phyloP scores from a whole-genome alignment of 2,797 vertebrate species.

The Poeciliopsis presidionis region DNA sequence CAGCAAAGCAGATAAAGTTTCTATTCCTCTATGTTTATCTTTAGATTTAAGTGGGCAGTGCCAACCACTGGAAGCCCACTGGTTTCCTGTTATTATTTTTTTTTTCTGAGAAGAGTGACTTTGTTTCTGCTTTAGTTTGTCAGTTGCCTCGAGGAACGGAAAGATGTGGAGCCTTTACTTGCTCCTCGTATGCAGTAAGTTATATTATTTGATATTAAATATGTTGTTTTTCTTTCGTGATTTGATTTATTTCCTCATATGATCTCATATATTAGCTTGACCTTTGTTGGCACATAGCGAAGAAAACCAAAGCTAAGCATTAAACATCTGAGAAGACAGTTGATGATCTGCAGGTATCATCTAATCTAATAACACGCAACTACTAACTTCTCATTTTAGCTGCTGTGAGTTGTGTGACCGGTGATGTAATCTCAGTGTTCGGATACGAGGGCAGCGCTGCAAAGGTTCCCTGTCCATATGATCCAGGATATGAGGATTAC shows the following conservation, averaged over 20 bases:
- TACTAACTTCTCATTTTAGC: slow-evolving; percentile 12
- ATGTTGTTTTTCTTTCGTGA: not conserved
- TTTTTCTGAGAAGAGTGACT: not conserved
- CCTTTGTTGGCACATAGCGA: too few relatives aligned
- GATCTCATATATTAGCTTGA: too few relatives aligned
- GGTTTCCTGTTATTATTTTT: too few relatives aligned
- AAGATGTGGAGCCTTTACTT: not conserved
- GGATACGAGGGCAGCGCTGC: slow-evolving; percentile 36
- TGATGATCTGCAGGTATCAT: not conserved
- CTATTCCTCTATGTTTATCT: too few relatives aligned
- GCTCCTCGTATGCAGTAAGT: not conserved
- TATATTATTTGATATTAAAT: not conserved
- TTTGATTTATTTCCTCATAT: not conserved
- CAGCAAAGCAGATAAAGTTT: too few relatives aligned
- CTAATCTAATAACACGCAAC: too few relatives aligned
- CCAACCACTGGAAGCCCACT: too few relatives aligned
- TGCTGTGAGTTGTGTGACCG: slow-evolving; percentile 5
- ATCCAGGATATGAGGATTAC: not conserved
- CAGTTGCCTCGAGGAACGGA: not conserved
- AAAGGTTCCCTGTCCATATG: slow-evolving; percentile 33
- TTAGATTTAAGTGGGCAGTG: too few relatives aligned
- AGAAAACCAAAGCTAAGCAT: too few relatives aligned
- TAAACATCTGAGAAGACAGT: not conserved
- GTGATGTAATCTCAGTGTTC: slow-evolving; percentile 13
- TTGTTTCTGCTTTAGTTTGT: not conserved